Conservation (phyloP, 2,113 vertebrate species). For the Delphinus delphis region DNA sequence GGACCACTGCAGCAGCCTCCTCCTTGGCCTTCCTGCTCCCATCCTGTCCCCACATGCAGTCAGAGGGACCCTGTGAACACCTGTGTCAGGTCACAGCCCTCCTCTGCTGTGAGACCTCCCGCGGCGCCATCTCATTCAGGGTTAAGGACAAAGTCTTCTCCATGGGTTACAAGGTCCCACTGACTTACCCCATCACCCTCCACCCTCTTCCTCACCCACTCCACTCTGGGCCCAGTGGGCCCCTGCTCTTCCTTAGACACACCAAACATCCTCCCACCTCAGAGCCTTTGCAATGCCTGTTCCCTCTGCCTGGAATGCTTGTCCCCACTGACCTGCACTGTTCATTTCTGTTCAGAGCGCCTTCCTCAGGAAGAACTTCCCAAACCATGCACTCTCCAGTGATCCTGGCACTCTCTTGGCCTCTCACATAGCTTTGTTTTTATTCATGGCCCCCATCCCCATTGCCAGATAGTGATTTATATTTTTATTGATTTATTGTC, state of each 20-base stretch:
- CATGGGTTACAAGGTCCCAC: neutral
- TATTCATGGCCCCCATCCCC: neutral
- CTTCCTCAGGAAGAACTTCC: neutral
- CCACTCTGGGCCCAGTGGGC: neutral
- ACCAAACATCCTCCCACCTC: neutral
- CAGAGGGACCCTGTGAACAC: neutral
- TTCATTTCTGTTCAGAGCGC: neutral
- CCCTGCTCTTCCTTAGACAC: neutral
- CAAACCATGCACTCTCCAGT: neutral
- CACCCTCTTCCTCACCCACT: fast-evolving
- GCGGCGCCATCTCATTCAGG: neutral
- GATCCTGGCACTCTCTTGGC: neutral
- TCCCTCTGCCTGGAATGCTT: neutral
- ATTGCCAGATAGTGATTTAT: neutral
- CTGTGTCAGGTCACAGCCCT: neutral
- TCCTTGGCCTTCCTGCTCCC: neutral
- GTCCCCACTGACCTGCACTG: neutral
- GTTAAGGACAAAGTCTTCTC: neutral
- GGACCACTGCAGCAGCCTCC: fast-evolving
- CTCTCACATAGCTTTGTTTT: neutral
- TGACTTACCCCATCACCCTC: neutral
- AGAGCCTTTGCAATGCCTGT: neutral
- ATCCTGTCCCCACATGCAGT: neutral
- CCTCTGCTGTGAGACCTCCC: neutral
- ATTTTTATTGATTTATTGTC: neutral